Conservation (phyloP, 1,140 invertebrate genomes). For the Antheraea pernyi region DNA sequence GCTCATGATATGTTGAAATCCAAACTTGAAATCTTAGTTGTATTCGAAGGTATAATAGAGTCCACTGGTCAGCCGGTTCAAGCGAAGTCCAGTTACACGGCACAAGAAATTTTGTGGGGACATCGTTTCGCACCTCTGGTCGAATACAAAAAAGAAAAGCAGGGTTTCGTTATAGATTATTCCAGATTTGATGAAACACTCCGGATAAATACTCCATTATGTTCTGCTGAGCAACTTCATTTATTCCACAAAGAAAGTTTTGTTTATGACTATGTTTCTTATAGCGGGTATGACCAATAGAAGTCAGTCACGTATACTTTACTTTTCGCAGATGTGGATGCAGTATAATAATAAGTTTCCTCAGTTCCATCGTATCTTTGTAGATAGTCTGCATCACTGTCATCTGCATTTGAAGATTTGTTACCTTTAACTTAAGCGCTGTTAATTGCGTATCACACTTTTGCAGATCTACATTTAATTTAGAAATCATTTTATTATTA, state of each 20-base stretch:
- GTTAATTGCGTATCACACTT: constrained; percentile 35
- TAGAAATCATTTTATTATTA: constrained; percentile 37
- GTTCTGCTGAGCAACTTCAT: constrained; percentile 85
- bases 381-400: constrained; percentile 43
- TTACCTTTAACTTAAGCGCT: constrained; percentile 41
- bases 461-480: constrained; percentile 40
- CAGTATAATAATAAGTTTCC: constrained; percentile 40
- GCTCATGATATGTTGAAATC: constrained; percentile 87
- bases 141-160: constrained; percentile 87
- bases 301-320: constrained; percentile 9
- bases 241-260: constrained; percentile 70
- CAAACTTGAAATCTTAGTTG: constrained; percentile 86
- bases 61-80: constrained; percentile 82
- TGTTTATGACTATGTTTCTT: not conserved
- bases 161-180: constrained; percentile 92
- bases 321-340: constrained; percentile 38
- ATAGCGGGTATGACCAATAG: not conserved
- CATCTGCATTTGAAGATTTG: constrained; percentile 44
- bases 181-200: constrained; percentile 88
- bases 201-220: constrained; percentile 90
- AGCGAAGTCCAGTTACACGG: constrained; percentile 82
- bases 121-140: constrained; percentile 84
- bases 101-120: constrained; percentile 85
- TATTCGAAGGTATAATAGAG: constrained; percentile 85
- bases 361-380: constrained; percentile 52